These are phyloP conservation scores for Emys orbicularis DNA, from an alignment of 2,797 vertebrate species.

Conservation along the genomic window DNA sequence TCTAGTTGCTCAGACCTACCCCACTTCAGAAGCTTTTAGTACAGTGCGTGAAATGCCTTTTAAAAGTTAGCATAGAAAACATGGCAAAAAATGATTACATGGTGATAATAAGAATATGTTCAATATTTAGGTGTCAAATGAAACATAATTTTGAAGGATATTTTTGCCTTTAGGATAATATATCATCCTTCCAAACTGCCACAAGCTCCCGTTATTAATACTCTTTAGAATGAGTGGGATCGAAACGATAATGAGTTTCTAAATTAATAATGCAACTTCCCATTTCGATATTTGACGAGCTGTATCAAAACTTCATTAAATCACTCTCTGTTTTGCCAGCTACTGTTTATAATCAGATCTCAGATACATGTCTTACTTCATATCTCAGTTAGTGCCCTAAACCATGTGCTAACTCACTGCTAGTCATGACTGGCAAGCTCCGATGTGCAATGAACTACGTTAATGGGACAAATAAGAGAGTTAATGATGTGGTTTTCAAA, in stretches of 20 bases:
- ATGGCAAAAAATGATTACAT: slow-evolving; percentile 52
- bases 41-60: background rate
- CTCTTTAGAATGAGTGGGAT: slow-evolving; percentile 67
- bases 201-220: slow-evolving; percentile 71
- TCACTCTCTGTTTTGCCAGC: slow-evolving; percentile 70
- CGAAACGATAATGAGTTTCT: slow-evolving; percentile 75
- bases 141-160: slow-evolving; percentile 70
- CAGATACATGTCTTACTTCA: slow-evolving; percentile 29
- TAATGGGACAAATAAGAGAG: slow-evolving; percentile 57
- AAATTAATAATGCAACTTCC: slow-evolving; percentile 78
- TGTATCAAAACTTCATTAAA: slow-evolving; percentile 80
- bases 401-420: background rate
- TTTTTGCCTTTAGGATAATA: slow-evolving; percentile 69
- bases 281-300: slow-evolving; percentile 78
- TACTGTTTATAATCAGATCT: slow-evolving; percentile 32
- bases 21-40: background rate
- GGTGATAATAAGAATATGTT: slow-evolving; percentile 58
- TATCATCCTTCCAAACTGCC: slow-evolving; percentile 69
- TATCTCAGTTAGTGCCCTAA: background rate
- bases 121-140: slow-evolving; percentile 71
- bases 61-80: slow-evolving; percentile 43
- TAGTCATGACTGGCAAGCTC: too few relatives aligned
- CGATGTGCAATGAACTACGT: background rate
- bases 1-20: slow-evolving; percentile 21
- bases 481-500: slow-evolving; percentile 37